A percentile compares a stretch with the other conserved stretches of the same genome.
phyloP scores from a whole-genome alignment of 2,113 vertebrate species.

The Glareola pratincola region DNA sequence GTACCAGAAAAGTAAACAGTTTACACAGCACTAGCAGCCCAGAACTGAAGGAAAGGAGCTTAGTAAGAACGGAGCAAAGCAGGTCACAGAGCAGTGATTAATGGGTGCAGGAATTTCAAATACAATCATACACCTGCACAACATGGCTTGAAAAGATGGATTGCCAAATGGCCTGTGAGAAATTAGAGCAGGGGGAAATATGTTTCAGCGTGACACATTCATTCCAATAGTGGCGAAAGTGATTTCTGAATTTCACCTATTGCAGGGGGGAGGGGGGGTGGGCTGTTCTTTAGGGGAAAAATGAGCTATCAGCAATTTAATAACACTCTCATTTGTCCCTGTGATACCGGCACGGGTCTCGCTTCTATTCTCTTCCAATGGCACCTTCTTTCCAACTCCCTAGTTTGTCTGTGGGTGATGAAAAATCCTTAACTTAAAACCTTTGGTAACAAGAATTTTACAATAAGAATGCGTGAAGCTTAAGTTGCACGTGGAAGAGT shows the following conservation, averaged over 20 bases:
- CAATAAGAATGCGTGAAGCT: background rate
- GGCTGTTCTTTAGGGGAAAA: background rate
- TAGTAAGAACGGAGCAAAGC: background rate
- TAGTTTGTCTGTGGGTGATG: background rate
- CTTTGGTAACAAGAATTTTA: background rate
- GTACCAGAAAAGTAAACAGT: slow-evolving; percentile 48
- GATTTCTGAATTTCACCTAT: slow-evolving; percentile 15
- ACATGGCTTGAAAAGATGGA: slow-evolving; percentile 15
- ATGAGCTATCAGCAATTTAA: background rate
- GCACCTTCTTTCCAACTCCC: background rate
- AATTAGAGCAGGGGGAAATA: slow-evolving; percentile 17
- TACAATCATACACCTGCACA: slow-evolving; percentile 13
- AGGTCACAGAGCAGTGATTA: slow-evolving; percentile 48
- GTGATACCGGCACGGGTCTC: background rate
- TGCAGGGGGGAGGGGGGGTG: background rate
- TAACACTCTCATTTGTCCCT: background rate
- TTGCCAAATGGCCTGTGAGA: slow-evolving; percentile 15
- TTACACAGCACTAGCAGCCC: background rate
- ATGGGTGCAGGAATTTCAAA: slow-evolving; percentile 38
- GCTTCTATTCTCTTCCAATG: background rate
- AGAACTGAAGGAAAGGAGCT: background rate
- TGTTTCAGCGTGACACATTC: background rate
- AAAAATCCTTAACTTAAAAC: background rate
- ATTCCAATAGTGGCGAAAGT: background rate
- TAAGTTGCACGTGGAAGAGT: background rate